Percentiles rank a stretch among this genome's conserved stretches.
Conservation (phyloP, 2,888 invertebrate genomes). For the Tenodera sinensis region DNA sequence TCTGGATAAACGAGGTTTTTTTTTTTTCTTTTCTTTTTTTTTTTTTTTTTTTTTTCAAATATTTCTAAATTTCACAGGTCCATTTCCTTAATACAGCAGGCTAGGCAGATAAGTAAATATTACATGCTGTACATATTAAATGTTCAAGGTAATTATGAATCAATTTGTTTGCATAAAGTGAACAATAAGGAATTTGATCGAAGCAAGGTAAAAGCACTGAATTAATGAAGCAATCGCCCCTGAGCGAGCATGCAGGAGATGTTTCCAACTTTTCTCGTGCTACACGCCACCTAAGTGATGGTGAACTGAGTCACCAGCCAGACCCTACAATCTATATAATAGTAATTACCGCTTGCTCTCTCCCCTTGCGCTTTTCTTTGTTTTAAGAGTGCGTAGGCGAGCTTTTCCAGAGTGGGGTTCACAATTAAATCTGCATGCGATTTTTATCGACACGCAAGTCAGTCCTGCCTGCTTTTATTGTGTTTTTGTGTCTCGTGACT, state of each 20-base stretch:
- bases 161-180: not conserved
- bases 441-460: not conserved
- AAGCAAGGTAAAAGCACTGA: not conserved
- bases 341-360: not conserved
- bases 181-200: not conserved
- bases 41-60: too few relatives aligned
- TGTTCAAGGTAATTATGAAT: not conserved
- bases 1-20: too few relatives aligned
- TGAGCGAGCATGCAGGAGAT: not conserved
- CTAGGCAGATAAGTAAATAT: too few relatives aligned
- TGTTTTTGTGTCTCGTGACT: not conserved
- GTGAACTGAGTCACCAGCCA: not conserved
- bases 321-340: not conserved
- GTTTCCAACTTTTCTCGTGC: not conserved
- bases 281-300: not conserved
- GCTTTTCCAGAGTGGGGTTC: not conserved
- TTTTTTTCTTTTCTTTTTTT: too few relatives aligned
- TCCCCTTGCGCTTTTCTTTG: not conserved
- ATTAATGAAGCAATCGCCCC: not conserved
- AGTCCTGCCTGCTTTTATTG: not conserved
- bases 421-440: not conserved
- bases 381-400: not conserved
- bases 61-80: too few relatives aligned
- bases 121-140: too few relatives aligned
- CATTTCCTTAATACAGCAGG: too few relatives aligned